Conservation (phyloP, 2,888 invertebrate genomes). For the Lycophotia porphyrea region DNA sequence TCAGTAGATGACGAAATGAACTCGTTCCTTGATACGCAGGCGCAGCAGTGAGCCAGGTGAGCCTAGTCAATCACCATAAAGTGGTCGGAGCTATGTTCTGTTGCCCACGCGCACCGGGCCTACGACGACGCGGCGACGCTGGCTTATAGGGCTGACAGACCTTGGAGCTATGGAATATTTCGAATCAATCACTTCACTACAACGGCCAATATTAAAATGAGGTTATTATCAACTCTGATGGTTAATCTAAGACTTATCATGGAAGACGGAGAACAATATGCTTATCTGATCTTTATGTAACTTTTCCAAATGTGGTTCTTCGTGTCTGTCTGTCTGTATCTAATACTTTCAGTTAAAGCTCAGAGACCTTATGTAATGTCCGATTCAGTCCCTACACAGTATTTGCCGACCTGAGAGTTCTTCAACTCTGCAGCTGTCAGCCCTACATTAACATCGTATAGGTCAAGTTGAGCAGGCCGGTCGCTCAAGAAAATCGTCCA, state of each 20-base stretch:
- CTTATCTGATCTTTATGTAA: not conserved
- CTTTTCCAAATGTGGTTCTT: not conserved
- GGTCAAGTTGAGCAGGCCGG: slow-evolving; percentile 82
- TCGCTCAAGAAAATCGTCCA: slow-evolving; percentile 71
- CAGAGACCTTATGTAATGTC: not conserved
- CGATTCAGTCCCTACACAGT: not conserved
- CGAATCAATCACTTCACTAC: not conserved
- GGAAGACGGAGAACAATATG: not conserved
- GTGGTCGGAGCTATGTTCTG: slow-evolving; percentile 45
- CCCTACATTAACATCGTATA: slow-evolving; percentile 75
- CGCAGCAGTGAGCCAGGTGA: slow-evolving; percentile 30
- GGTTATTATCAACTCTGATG: not conserved
- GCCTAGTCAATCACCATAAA: slow-evolving; percentile 57
- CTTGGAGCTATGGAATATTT: not conserved
- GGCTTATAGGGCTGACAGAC: slow-evolving; percentile 44
- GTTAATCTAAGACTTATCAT: not conserved
- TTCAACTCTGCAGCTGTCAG: slow-evolving; percentile 25
- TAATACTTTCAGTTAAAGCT: not conserved
- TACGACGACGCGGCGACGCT: too few species aligned
- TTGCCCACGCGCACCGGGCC: slow-evolving; percentile 56
- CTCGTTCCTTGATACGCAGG: slow-evolving; percentile 41
- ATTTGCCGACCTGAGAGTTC: too few species aligned
- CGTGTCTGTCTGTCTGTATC: not conserved
- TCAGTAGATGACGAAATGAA: slow-evolving; percentile 38
- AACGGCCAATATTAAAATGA: not conserved